Conservation (phyloP, 2,888 invertebrate genomes). For the Chouioia cunea region DNA sequence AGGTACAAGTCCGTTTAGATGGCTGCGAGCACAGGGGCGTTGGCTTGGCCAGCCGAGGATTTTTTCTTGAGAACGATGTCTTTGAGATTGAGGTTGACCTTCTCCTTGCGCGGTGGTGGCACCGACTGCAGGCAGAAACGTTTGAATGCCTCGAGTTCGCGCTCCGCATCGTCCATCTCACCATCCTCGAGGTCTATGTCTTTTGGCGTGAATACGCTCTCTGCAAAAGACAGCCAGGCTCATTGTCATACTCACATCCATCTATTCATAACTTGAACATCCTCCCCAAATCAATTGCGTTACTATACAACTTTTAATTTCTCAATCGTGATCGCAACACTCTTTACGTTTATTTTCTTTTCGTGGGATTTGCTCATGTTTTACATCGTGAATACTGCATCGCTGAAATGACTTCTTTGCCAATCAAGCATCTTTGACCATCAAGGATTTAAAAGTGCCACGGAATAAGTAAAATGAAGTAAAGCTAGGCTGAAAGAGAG, state of each 20-base stretch:
- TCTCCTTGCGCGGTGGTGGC: slow-evolving; percentile 81
- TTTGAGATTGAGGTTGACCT: slow-evolving; percentile 84
- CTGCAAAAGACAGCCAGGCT: slow-evolving; percentile 59
- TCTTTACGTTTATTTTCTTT: too few relatives aligned
- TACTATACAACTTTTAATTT: too few relatives aligned
- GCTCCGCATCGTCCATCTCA: slow-evolving; percentile 82
- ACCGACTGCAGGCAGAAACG: slow-evolving; percentile 88
- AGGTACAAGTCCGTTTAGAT: slow-evolving; percentile 56
- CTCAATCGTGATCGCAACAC: too few relatives aligned
- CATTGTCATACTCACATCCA: slow-evolving; percentile 2
- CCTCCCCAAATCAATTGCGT: too few relatives aligned
- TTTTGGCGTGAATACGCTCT: slow-evolving; percentile 85
- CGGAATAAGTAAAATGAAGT: too few relatives aligned
- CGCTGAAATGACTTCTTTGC: neutral
- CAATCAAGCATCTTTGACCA: neutral
- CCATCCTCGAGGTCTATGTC: slow-evolving; percentile 83
- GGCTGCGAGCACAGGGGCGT: slow-evolving; percentile 57
- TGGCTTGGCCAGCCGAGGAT: slow-evolving; percentile 59
- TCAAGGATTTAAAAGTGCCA: neutral
- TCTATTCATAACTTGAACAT: too few relatives aligned
- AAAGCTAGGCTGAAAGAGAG: slow-evolving; percentile 35
- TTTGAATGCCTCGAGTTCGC: slow-evolving; percentile 89
- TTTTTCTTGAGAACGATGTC: slow-evolving; percentile 80
- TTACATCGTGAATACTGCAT: too few relatives aligned
- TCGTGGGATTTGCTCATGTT: too few relatives aligned